phyloP scores from a whole-genome alignment of 2,888 invertebrate species.

The Tetropium fuscum region DNA sequence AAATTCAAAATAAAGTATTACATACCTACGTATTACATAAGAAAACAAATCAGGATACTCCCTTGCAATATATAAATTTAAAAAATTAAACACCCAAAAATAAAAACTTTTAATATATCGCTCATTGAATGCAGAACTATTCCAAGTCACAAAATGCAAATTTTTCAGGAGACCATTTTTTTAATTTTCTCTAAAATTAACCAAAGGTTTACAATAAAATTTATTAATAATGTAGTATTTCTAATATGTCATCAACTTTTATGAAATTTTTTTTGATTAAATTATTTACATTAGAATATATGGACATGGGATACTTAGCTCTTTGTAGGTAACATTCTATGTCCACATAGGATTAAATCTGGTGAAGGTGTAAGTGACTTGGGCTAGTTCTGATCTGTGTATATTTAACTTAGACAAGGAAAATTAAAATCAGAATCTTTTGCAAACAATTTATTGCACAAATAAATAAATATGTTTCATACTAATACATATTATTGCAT shows the following conservation, averaged over 20 bases:
- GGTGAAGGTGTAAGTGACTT: not conserved
- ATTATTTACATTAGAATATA: not conserved
- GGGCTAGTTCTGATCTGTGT: not conserved
- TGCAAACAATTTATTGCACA: not conserved
- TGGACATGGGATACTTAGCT: not conserved
- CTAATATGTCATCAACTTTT: no score
- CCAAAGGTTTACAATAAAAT: not conserved
- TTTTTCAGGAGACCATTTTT: not conserved
- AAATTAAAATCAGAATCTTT: not conserved
- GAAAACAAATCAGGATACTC: no score
- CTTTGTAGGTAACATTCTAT: conserved; percentile 1
- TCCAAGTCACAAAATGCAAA: not conserved
- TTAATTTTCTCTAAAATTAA: not conserved
- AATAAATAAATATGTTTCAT: not conserved
- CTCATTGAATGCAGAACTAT: not conserved
- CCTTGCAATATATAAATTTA: no score
- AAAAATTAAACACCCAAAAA: no score
- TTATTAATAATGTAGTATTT: not conserved
- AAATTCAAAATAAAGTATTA: no score
- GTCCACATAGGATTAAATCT: not conserved
- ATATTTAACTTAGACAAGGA: not conserved
- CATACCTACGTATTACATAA: no score
- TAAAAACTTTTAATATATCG: no score
- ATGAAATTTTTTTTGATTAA: not conserved
- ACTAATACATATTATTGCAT: not conserved